Conservation (phyloP, 2,888 invertebrate genomes). For the Troides oblongomaculatus region DNA sequence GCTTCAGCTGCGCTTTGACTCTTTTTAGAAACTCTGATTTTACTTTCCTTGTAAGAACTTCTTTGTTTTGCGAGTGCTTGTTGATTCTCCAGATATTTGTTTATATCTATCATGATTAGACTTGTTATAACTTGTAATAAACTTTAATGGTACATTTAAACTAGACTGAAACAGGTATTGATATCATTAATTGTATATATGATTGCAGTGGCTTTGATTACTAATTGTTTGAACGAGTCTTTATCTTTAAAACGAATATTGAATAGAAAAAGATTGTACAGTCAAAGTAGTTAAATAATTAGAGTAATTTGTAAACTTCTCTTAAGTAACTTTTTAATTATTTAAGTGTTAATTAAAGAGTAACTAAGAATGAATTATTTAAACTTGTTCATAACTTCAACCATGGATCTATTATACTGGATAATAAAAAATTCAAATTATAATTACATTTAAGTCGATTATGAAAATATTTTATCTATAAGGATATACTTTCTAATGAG, state of each 20-base stretch:
- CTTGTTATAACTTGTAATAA: not conserved
- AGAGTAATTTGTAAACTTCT: too few relatives aligned
- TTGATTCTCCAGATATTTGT: constrained; percentile 71
- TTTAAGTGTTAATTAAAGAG: too few relatives aligned
- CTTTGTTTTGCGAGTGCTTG: constrained; percentile 62
- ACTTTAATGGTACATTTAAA: not conserved
- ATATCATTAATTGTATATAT: not conserved
- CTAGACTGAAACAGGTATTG: not conserved
- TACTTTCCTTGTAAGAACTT: constrained; percentile 44
- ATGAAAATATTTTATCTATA: too few relatives aligned
- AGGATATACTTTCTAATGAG: not conserved
- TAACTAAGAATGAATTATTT: too few relatives aligned
- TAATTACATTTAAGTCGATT: too few relatives aligned
- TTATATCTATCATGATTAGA: constrained; percentile 46
- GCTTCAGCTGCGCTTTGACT: constrained; percentile 60
- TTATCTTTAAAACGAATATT: not conserved
- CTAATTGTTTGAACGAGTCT: not conserved
- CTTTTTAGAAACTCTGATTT: constrained; percentile 52
- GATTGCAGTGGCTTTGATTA: not conserved
- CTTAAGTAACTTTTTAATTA: too few relatives aligned
- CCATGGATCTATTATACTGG: not conserved
- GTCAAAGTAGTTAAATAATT: too few relatives aligned
- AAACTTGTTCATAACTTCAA: too few relatives aligned
- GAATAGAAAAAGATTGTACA: too few relatives aligned
- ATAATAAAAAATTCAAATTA: not conserved